Percentiles rank a stretch among this genome's conserved stretches.
Evolutionary conservation across 2,113 vertebrate genomes (phyloP).

Genomic region (Chlorocebus sabaeus): DNA sequence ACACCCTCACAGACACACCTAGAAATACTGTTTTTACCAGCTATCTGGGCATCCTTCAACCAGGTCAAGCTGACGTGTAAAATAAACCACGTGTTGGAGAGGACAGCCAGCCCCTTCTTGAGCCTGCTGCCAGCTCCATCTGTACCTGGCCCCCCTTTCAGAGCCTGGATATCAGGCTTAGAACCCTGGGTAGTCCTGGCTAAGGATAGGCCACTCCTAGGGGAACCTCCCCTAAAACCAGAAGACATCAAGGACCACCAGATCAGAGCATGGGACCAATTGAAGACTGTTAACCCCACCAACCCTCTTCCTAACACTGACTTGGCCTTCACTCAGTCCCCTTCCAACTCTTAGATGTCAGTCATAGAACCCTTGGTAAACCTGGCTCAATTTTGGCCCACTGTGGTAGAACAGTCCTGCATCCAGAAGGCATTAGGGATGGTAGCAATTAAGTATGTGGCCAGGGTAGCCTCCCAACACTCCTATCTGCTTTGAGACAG

Average conservation of each 20-base stretch:
- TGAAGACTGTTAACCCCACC: background rate
- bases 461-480: background rate
- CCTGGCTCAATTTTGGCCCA: background rate
- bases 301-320: background rate
- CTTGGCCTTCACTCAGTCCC: background rate
- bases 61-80: too few species aligned
- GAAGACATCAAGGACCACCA: background rate
- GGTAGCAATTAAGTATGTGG: background rate
- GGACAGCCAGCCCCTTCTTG: background rate
- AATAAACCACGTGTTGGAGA: background rate
- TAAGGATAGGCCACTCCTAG: background rate
- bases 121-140: background rate
- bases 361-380: too few species aligned
- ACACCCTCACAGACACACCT: too few species aligned
- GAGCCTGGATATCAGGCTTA: background rate
- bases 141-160: background rate
- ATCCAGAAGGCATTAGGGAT: background rate
- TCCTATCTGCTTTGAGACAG: background rate
- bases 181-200: background rate
- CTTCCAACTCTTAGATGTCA: background rate
- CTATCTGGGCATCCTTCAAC: too few species aligned
- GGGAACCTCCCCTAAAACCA: background rate
- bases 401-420: background rate
- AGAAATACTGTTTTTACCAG: too few species aligned
- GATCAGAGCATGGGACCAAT: background rate